Conservation (phyloP, 64 coral and sea anemone species). For the Montipora capricornis region DNA sequence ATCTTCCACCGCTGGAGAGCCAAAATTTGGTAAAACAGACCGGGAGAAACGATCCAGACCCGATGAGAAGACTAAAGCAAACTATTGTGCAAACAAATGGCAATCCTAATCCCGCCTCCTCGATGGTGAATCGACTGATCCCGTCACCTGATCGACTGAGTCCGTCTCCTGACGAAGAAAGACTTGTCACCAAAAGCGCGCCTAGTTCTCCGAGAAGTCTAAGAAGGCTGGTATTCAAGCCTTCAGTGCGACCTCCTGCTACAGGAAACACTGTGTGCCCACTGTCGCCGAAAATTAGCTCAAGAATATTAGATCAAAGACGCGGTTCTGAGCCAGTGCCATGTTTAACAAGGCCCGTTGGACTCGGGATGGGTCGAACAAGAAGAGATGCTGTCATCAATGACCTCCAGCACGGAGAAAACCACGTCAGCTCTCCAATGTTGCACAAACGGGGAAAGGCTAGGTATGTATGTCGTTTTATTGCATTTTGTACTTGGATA, state of each 20-base stretch:
- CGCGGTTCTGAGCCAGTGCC: slow-evolving; percentile 22
- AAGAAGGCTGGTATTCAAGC: slow-evolving; percentile 14
- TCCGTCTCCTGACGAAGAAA: not conserved
- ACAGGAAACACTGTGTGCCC: not conserved
- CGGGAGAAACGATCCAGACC: not conserved
- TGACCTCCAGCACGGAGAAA: slow-evolving; percentile 18
- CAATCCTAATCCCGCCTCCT: not conserved
- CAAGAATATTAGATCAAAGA: slow-evolving; percentile 15
- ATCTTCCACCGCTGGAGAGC: slow-evolving; percentile 17
- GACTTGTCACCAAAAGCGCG: slow-evolving; percentile 1
- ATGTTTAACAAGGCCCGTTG: not conserved
- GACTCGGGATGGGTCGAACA: not conserved
- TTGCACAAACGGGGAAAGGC: slow-evolving; percentile 19
- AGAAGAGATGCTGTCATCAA: slow-evolving; percentile 22
- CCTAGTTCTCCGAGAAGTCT: slow-evolving; percentile 12
- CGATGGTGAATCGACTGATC: not conserved
- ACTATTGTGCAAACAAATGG: not conserved
- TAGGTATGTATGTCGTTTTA: not conserved
- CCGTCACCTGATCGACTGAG: slow-evolving; percentile 7
- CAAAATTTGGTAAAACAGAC: not conserved
- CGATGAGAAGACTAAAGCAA: not conserved
- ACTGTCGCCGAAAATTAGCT: not conserved
- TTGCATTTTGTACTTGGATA: not conserved
- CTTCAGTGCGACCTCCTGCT: not conserved
- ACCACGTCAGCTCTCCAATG: not conserved